A percentile compares a stretch with the other conserved stretches of the same genome.
Evolutionary conservation across 1,140 invertebrate species (phyloP).

Genomic region (Meloidogyne hapla): DNA sequence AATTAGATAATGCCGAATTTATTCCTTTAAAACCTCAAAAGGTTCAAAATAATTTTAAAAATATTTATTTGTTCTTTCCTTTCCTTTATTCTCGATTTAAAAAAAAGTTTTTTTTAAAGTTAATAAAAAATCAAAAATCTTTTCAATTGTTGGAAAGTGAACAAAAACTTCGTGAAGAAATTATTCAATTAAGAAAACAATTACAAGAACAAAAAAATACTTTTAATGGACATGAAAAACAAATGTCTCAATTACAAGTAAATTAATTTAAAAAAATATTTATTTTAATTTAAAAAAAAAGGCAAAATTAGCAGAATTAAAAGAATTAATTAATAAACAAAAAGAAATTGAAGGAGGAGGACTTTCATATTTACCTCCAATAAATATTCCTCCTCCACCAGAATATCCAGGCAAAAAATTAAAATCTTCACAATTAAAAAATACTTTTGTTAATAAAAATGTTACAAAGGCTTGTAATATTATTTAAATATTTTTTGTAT

Average conservation of each 20-base stretch:
- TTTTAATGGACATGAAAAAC: constrained; percentile 42
- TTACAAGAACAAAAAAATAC: constrained; percentile 44
- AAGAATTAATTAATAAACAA: constrained; percentile 24
- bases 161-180: constrained; percentile 40
- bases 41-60: constrained; percentile 31
- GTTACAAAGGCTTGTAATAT: constrained; percentile 1
- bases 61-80: too few relatives aligned
- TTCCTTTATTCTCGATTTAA: constrained; percentile 27
- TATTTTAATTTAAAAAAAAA: constrained; percentile 6
- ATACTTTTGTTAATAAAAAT: not conserved
- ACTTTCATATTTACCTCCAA: not conserved
- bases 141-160: constrained; percentile 22
- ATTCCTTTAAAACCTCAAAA: constrained; percentile 31
- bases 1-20: constrained; percentile 42
- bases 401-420: constrained; percentile 29
- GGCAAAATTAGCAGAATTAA: constrained; percentile 41
- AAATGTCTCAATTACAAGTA: constrained; percentile 47
- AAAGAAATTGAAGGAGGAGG: not conserved
- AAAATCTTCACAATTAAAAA: not conserved
- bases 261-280: not conserved
- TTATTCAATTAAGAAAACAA: constrained; percentile 39
- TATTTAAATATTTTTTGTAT: constrained; percentile 21
- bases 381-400: constrained; percentile 42
- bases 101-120: not conserved
- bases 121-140: not conserved